These are phyloP conservation scores for Alethe castanea DNA, from an alignment of 2,113 vertebrate genomes.

Conservation along the genomic window DNA sequence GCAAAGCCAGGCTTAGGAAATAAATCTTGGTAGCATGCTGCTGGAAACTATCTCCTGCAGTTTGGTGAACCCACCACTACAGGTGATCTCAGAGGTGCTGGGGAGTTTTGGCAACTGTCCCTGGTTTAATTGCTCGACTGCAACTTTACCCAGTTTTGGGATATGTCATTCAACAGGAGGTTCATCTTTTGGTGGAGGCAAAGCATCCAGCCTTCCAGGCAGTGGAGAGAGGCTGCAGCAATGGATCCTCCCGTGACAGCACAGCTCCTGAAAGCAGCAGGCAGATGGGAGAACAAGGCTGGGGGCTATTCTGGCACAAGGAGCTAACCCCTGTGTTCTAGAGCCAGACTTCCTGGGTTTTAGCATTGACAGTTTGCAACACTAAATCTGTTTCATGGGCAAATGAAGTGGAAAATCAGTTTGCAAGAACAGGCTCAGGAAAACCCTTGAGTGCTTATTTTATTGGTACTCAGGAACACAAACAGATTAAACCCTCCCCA, in stretches of 20 bases:
- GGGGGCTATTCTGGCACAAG: background rate
- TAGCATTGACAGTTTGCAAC: background rate
- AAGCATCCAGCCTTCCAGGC: background rate
- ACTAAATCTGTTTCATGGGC: background rate
- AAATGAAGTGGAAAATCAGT: background rate
- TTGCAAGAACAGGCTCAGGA: background rate
- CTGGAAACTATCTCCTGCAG: background rate
- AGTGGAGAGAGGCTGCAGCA: background rate
- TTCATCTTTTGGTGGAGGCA: background rate
- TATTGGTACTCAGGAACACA: background rate
- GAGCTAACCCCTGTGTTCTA: background rate
- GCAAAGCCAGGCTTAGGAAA: background rate
- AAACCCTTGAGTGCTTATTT: background rate
- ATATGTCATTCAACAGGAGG: background rate
- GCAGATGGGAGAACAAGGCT: fast-evolving
- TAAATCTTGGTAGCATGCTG: fast-evolving
- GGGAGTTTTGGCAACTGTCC: background rate
- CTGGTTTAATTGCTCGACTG: background rate
- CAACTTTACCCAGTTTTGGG: background rate
- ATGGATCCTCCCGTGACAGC: background rate
- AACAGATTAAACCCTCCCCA: background rate
- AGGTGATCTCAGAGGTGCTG: background rate
- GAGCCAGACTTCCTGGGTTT: background rate
- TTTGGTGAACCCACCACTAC: background rate
- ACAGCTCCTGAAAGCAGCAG: fast-evolving